Base-by-base conservation (phyloP, 2,797 vertebrate species). In the Lindbergichthys nudifrons region DNA sequence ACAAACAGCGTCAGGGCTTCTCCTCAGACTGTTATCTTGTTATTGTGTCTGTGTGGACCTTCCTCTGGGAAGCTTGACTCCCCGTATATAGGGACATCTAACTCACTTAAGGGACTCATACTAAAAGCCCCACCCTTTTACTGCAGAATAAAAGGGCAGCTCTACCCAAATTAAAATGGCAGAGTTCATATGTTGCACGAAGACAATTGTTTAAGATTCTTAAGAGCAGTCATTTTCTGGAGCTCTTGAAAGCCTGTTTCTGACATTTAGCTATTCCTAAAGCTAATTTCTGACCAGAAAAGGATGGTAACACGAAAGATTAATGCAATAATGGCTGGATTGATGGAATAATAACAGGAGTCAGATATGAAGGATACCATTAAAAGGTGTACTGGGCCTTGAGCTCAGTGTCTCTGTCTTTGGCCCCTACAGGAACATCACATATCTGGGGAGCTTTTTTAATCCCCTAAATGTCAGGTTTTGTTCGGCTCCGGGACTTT, bases 11-110 rank as follows among this genome's bases (percentile, higher is more conserved):
- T 63, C 62, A 64, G 75, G 61, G 82, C 71, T 42, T 89, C 60
- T 83, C 86, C 80, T 86, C 67, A 5, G 92, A 90, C 90, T 91
- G 82, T 93, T 92, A 84, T 93, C 80, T 45, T 93, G 91, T 94
- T 93, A 89, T 90, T 89, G 87, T 83, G 73, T 75, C 70, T 86
- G 74, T 54, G 81, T 1, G 75, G 70, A 65, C 64, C 58, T 64
- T 82, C 83, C 88, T 84, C 67, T 23, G 88, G 80, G 89, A 89
- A 60, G 42, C 11, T 11, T 59, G 58, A 73, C 57, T 80, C 79
- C 59, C 56, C 39, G 54, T 53, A 57, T 59, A 42, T 45, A 43
- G 82, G 82, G 79, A 87, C 77, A 58, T 79, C 53, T 81, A 85
- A 84, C 56, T 82, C 77, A 80, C 80, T 84, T 81, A 76, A 71